phyloP scores from a whole-genome alignment of 2,888 invertebrate species.

The Corbicula japonica region DNA sequence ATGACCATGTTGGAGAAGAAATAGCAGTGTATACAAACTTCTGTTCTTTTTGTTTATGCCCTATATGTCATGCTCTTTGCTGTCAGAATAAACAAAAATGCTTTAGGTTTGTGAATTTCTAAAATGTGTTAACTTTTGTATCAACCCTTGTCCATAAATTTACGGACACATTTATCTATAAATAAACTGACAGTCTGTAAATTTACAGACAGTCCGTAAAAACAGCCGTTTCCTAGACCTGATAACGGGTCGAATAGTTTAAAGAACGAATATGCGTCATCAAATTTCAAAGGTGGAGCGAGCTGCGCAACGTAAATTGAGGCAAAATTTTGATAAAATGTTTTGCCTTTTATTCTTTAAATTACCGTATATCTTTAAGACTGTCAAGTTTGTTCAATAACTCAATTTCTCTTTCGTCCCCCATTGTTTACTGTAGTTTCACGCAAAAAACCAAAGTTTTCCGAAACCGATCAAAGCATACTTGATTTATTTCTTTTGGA shows the following conservation, averaged over 20 bases:
- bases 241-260: conserved; percentile 4
- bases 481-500: background rate
- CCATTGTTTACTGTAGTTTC: conserved; percentile 54
- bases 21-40: too few species aligned
- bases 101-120: too few species aligned
- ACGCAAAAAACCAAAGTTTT: background rate
- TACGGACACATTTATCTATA: too few species aligned
- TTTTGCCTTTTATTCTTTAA: background rate
- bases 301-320: background rate
- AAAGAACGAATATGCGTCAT: background rate
- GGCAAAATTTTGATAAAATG: background rate
- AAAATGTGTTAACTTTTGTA: too few species aligned
- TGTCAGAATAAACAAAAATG: too few species aligned
- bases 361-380: conserved; percentile 95
- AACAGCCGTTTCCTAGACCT: too few species aligned
- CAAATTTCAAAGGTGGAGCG: background rate
- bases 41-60: too few species aligned
- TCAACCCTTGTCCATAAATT: too few species aligned
- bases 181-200: too few species aligned
- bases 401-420: conserved; percentile 84
- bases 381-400: conserved; percentile 97
- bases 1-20: too few species aligned
- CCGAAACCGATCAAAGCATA: conserved; percentile 1
- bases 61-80: too few species aligned
- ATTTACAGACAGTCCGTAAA: too few species aligned